Base-by-base conservation (phyloP, 2,888 invertebrate species). In the Calameuta pallipes region DNA sequence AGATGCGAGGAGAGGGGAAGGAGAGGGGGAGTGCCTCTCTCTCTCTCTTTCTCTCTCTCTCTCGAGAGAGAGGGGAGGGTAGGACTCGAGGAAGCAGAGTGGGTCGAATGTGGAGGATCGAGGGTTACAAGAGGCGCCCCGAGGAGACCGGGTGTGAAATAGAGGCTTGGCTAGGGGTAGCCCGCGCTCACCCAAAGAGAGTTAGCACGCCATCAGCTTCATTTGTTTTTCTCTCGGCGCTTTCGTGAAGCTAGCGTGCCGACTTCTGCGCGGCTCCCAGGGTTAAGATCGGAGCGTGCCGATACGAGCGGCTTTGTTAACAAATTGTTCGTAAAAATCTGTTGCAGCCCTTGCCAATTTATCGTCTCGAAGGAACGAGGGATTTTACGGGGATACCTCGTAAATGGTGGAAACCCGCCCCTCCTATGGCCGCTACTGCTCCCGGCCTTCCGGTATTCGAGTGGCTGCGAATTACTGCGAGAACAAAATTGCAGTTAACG, bases 321-420 rank as follows among this genome's bases (percentile, higher is more conserved):
- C 77, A 80, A 82, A 82, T 80, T 75, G 79, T 82, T 77, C 73
- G 79, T 74, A 76, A 74, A 83, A 82, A 80, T 81, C 79, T 76
- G 56, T 74, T 76, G 71, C 71, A 34, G 34, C 13, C 71, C 23
- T 56, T 56, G 56, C 56, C 56, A 56, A 56, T 56, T 56, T 56
- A 56, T 56, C 23, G 56, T 23, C 23, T 23, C 56, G 56, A 56
- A 56, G 56, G 56, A 56, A 56, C 56, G 56, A 56, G 23, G 56
- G 23, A 23, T 56, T 56, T 56, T 56, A 56, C 56, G 56, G 56
- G 56, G 56, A 56, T 56, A 56, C 56, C 9, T 56, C 56, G 56
- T 56, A 56, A 56, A 56, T 56, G 56, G 56, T 41, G 69, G 34
- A 30, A 74, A 74, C 56, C 69, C 68, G 71, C 6, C 69, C 37